Percentiles rank a stretch among this genome's conserved stretches.
phyloP scores from a whole-genome alignment of 2,888 invertebrate genomes.

The Nemurella pictetii region DNA sequence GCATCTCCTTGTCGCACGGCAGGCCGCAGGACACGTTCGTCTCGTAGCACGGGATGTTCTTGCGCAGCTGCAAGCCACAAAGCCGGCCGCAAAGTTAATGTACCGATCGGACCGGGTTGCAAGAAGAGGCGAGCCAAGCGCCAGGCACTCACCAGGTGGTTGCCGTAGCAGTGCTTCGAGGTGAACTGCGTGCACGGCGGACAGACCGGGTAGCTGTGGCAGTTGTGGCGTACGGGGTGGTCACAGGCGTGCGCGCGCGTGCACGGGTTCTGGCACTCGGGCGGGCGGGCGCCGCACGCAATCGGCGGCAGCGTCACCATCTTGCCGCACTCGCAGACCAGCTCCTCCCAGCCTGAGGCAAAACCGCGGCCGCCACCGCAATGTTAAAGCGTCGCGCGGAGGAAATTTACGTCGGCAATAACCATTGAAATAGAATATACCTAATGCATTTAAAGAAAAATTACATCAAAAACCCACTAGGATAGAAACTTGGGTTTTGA shows the following conservation, averaged over 20 bases:
- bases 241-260: conserved; percentile 73
- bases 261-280: conserved; percentile 78
- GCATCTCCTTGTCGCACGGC: conserved; percentile 77
- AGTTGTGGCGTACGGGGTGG: conserved; percentile 82
- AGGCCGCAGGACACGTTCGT: conserved; percentile 89
- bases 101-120: background rate
- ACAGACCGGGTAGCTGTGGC: conserved; percentile 74
- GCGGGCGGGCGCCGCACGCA: conserved; percentile 86
- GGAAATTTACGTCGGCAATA: too few relatives aligned
- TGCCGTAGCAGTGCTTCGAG: conserved; percentile 80
- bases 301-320: conserved; percentile 88
- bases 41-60: conserved; percentile 86
- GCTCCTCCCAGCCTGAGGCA: conserved; percentile 75
- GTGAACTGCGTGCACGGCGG: conserved; percentile 87
- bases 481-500: too few relatives aligned
- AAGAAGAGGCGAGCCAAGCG: background rate
- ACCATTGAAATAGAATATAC: too few relatives aligned
- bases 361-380: background rate
- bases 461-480: too few relatives aligned
- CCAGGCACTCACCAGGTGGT: conserved; percentile 65
- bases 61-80: conserved; percentile 64
- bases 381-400: background rate
- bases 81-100: background rate
- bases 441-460: too few relatives aligned
- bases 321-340: conserved; percentile 88